Base-by-base conservation (phyloP, 2,888 invertebrate genomes). In the Athetis lepigone region DNA sequence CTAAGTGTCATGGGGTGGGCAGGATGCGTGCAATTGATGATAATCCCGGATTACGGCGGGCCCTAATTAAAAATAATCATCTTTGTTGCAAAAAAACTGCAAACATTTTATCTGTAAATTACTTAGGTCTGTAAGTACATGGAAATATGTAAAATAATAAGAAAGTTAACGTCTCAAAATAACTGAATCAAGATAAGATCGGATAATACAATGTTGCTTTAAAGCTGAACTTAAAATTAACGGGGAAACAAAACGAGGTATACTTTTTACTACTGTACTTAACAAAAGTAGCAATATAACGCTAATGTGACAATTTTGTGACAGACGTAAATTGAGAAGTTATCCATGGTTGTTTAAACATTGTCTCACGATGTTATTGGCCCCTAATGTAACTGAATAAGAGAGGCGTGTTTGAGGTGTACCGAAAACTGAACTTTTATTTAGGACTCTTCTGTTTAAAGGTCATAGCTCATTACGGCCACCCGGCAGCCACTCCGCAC, bases 241-340 rank as follows among this genome's bases (percentile, higher is more conserved):
- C 25, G 29, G 23, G 33, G 21, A 45, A 52, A 62, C 52, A 69
- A 21, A 21, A 33, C 56, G 19, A 57, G 5, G n/a, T 43, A 65
- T 40, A 50, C 36, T 18, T 52, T 16, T 47, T 33, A 61, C 50
- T 59, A 65, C 43, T 39, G 42, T 67, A 56, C 65, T 75, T 76
- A 77, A 80, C 74, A 80, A 79, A 87, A 81, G 66, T 89, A 73
- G 64, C 90, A 81, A 70, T 40, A 29, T 59, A 59, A 56, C 79
- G 90, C 79, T 90, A 90, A 90, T 83, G 72, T 72, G 82, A 67
- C 77, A 84, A 79, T 82, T 85, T 85, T 69, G 76, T 83, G 75
- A 69, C 70, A 74, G 69, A 67, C 79, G 83, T 77, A 76, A 84
- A 84, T 86, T 85, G 77, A 78, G 70, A 84, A 81, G 67, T 65